phyloP scores from a whole-genome alignment of 1,140 invertebrate species.

The Delia radicum region DNA sequence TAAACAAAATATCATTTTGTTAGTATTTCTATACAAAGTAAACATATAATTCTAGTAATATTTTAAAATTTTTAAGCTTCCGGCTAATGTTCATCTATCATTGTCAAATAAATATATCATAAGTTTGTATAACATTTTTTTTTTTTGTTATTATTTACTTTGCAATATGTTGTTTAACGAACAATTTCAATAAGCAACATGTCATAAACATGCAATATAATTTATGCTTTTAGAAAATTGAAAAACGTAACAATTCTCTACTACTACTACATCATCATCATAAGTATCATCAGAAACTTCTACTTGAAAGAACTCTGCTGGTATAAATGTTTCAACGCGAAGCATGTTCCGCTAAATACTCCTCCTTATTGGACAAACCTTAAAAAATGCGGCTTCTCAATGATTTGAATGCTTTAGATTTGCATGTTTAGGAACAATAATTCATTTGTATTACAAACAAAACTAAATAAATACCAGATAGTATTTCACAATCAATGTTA shows the following conservation, averaged over 20 bases:
- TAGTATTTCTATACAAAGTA: too few species aligned
- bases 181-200: constrained; percentile 11
- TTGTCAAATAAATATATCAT: constrained; percentile 21
- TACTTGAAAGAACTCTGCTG: not conserved
- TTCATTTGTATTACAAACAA: not conserved
- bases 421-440: constrained; percentile 19
- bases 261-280: not conserved
- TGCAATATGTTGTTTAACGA: not conserved
- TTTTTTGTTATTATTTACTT: not conserved
- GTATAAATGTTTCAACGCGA: not conserved
- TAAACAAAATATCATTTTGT: too few species aligned
- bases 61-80: constrained; percentile 2
- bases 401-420: not conserved
- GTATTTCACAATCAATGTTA: constrained; percentile 20
- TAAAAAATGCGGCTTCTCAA: not conserved
- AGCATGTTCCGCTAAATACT: not conserved
- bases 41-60: too few species aligned
- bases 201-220: constrained; percentile 20
- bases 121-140: not conserved
- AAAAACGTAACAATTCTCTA: constrained; percentile 14
- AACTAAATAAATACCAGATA: not conserved
- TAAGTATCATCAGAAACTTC: not conserved
- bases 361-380: not conserved
- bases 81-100: constrained; percentile 18
- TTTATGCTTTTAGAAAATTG: constrained; percentile 22